phyloP scores from a whole-genome alignment of 2,797 vertebrate species.

The Sebastes minor region DNA sequence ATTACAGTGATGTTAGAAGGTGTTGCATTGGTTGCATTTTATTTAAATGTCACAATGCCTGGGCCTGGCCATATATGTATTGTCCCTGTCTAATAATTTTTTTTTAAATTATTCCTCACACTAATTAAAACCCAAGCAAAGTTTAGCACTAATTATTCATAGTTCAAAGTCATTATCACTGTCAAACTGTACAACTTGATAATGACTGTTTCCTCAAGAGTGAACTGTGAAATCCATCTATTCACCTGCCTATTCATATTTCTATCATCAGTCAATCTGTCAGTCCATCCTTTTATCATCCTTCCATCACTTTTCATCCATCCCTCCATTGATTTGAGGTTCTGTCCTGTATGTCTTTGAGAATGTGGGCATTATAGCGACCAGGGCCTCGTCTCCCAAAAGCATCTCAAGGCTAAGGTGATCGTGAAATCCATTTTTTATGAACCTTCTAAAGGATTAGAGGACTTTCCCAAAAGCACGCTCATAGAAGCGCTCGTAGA shows the following conservation, averaged over 20 bases:
- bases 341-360: not conserved
- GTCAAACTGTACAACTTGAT: slow-evolving; percentile 49
- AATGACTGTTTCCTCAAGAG: slow-evolving; percentile 60
- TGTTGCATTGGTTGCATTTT: rapidly evolving
- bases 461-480: no score
- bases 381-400: not conserved
- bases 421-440: not conserved
- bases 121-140: slow-evolving; percentile 57
- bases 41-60: not conserved
- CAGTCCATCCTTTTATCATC: not conserved
- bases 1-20: no score
- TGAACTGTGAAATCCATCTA: slow-evolving; percentile 32
- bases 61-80: not conserved
- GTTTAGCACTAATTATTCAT: slow-evolving; percentile 55
- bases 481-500: no score
- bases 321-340: not conserved
- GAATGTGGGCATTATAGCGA: not conserved
- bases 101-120: slow-evolving; percentile 15
- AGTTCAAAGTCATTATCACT: slow-evolving; percentile 56
- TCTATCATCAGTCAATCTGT: not conserved
- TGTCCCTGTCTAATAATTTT: not conserved
- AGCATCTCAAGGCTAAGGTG: not conserved
- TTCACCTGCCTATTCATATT: not conserved
- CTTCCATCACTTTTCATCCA: not conserved
- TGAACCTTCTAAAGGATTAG: no score